These are phyloP conservation scores for Crocuta crocuta DNA, from an alignment of 2,113 vertebrate species.

Conservation along the genomic window DNA sequence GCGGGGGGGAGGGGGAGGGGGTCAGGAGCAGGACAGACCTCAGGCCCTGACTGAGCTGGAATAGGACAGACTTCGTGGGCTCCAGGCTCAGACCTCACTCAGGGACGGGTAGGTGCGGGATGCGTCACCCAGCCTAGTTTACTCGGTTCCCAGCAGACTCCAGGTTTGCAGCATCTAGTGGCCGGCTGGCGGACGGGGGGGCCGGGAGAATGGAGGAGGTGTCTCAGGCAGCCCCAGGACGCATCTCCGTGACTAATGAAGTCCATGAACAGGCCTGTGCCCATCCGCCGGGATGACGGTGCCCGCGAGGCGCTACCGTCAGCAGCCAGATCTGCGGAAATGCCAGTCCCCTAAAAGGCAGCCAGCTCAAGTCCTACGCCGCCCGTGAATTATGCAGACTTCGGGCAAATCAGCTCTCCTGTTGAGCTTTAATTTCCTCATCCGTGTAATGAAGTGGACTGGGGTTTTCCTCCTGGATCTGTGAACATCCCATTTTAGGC, in stretches of 20 bases:
- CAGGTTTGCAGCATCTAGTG: background rate
- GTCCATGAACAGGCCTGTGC: background rate
- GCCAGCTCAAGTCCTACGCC: background rate
- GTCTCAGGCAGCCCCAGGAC: background rate
- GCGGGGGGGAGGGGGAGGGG: too few relatives aligned
- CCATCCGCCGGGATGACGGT: accelerated
- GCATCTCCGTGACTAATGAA: background rate
- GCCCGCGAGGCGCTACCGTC: accelerated
- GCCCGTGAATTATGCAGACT: background rate
- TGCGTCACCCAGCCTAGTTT: background rate
- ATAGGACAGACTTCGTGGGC: background rate
- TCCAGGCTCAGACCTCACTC: background rate
- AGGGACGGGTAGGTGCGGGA: background rate
- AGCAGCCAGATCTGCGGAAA: background rate
- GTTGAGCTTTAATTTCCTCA: background rate
- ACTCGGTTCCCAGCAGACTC: background rate
- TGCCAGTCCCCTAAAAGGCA: background rate
- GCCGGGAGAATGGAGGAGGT: background rate
- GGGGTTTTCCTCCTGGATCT: background rate
- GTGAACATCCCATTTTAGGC: background rate
- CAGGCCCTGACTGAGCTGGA: background rate
- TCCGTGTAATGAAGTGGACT: background rate
- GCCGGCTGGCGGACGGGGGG: background rate
- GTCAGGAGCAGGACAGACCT: background rate
- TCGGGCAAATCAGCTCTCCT: background rate